Base-by-base conservation (phyloP, 1,140 invertebrate genomes). In the Batillaria attramentaria region DNA sequence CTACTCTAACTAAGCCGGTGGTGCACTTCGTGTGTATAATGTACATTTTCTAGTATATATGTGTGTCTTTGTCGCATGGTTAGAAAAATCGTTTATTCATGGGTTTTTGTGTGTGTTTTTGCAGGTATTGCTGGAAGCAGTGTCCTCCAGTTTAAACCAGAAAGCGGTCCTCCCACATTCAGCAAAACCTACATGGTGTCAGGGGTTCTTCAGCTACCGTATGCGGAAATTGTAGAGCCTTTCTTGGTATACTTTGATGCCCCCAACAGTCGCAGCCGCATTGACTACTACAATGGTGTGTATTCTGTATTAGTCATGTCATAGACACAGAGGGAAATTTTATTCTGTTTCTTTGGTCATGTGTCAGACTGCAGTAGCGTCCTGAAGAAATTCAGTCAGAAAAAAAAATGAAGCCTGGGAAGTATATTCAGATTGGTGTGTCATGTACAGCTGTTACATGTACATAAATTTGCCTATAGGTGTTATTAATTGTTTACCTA, bases 221-320 rank as follows among this genome's bases (percentile, higher is more conserved):
- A 98, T 93, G 97, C 97, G 18, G 97, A 98, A 92, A 94, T 99
- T 73, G 86, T 89, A 39, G 93, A 93, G 80, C 96, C 97, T 5
- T 97, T 99, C 89, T 94, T 94, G 87, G 96, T 96, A 28, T 98
- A 95, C 94, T 97, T 92, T 83, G 96, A 98, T 92, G 92, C 91
- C 5, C 91, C 92, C 20, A 93, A 93, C 80, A 94, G 94, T 77
- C 93, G 92, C 68, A 97, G 96, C 72, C 93, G 97, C 78, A 97
- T 99, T 81, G 97, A 99, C 91, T 99, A 98, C 87, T 99, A 99
- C 92, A 95, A 95, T 84, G 95, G 95, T 94, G 91, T 87, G 85
- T 77, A n/a, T n/a, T n/a, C n/a, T n/a, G n/a, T n/a, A n/a, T n/a
- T n/a, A 16, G 13, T 20, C 31, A 72, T 43, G 24, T 57, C n/a